phyloP scores from a whole-genome alignment of 2,113 vertebrate genomes.

The Pedetes capensis region DNA sequence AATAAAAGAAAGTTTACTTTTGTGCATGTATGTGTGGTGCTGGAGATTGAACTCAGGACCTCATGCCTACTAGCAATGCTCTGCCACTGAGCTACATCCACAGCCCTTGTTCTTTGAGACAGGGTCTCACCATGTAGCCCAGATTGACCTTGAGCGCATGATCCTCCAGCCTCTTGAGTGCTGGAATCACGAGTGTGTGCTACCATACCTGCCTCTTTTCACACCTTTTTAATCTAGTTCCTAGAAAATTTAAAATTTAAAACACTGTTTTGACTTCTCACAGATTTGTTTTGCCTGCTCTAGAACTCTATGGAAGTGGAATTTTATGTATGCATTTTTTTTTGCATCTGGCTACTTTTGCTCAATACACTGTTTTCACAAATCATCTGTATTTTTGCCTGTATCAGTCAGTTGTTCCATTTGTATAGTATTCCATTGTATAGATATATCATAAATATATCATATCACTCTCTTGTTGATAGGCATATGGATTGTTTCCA shows the following conservation, averaged over 20 bases:
- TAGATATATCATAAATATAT: not conserved
- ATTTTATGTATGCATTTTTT: not conserved
- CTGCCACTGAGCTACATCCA: too few species aligned
- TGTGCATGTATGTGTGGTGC: not conserved
- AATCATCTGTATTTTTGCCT: not conserved
- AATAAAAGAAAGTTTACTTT: not conserved
- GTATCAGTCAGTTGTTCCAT: not conserved
- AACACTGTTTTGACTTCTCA: not conserved
- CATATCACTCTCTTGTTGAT: not conserved
- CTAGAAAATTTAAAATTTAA: too few species aligned
- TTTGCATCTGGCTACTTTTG: too few species aligned
- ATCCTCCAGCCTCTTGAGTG: too few species aligned
- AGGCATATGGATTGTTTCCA: constrained; percentile 4
- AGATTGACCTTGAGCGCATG: too few species aligned
- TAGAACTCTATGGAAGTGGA: not conserved
- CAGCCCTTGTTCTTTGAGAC: too few species aligned
- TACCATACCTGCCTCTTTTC: too few species aligned
- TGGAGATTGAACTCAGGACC: not conserved
- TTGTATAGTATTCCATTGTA: not conserved
- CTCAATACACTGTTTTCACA: not conserved
- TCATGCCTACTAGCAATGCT: not conserved
- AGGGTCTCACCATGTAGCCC: too few species aligned
- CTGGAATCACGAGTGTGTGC: too few species aligned
- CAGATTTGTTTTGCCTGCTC: not conserved
- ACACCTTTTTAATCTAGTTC: too few species aligned